phyloP scores from a whole-genome alignment of 2,888 invertebrate genomes.

The Tachina lurida region DNA sequence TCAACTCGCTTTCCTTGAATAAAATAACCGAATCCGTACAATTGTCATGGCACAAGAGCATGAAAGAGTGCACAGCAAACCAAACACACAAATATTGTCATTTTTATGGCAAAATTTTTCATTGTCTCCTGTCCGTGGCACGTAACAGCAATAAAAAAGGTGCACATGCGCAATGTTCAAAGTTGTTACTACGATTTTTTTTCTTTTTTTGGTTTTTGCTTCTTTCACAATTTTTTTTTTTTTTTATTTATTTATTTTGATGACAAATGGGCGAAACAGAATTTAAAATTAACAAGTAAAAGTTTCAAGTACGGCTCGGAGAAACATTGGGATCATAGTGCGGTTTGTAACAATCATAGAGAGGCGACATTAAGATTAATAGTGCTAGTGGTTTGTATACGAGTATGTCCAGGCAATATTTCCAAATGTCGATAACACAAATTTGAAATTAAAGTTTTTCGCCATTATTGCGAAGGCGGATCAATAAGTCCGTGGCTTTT shows the following conservation, averaged over 20 bases:
- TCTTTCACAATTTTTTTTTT: constrained; percentile 29
- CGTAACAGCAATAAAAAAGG: constrained; percentile 81
- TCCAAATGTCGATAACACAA: too few species aligned
- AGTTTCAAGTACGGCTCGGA: constrained; percentile 2
- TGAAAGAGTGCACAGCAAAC: constrained; percentile 42
- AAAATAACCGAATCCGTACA: constrained; percentile 50
- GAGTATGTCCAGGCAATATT: too few species aligned
- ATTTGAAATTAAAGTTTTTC: too few species aligned
- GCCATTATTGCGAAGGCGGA: too few species aligned
- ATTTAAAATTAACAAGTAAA: constrained; percentile 49
- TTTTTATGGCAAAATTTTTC: constrained; percentile 80
- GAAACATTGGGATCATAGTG: not conserved
- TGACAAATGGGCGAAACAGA: constrained; percentile 72
- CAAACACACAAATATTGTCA: constrained; percentile 65
- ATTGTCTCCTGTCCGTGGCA: constrained; percentile 74
- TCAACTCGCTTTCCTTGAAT: constrained; percentile 70
- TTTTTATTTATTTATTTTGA: constrained; percentile 56
- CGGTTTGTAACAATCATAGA: not conserved
- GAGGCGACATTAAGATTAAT: not conserved
- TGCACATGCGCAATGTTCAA: constrained; percentile 75
- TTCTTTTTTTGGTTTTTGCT: constrained; percentile 9
- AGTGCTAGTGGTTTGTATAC: too few species aligned
- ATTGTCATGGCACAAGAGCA: constrained; percentile 41
- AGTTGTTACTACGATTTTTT: constrained; percentile 46
- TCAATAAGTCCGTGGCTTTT: too few species aligned